A percentile compares a stretch with the other conserved stretches of the same genome.
Conservation (phyloP, 2,797 vertebrate species). For the Glyptemys insculpta region DNA sequence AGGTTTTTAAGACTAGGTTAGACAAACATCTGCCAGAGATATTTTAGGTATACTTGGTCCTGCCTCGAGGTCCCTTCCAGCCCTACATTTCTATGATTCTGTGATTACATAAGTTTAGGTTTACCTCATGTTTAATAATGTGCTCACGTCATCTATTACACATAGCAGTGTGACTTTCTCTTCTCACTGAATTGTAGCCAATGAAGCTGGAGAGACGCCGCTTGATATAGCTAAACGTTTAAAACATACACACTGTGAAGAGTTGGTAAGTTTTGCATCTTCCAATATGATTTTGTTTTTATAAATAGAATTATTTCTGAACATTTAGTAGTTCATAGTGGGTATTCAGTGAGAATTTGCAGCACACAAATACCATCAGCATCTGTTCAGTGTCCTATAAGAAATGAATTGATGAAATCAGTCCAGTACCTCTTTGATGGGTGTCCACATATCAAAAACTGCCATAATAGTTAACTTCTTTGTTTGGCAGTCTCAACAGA, state of each 20-base stretch:
- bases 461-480: not conserved
- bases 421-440: not conserved
- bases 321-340: not conserved
- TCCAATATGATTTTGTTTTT: not conserved
- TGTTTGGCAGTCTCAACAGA: not conserved
- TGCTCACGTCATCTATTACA: not conserved
- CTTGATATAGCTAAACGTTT: constrained; percentile 95
- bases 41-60: not conserved
- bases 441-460: not conserved
- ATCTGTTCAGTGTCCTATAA: not conserved
- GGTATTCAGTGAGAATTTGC: not conserved
- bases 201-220: constrained; percentile 95
- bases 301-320: not conserved
- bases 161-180: not conserved
- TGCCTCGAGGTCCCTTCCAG: not conserved
- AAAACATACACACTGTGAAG: constrained; percentile 95
- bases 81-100: not conserved
- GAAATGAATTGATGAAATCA: not conserved
- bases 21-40: not conserved
- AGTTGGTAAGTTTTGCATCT: constrained; percentile 89
- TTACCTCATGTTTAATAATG: not conserved
- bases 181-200: constrained; percentile 84
- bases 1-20: not conserved
- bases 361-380: not conserved
- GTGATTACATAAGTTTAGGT: not conserved